Base-by-base conservation (phyloP, 2,113 vertebrate species). In the Ursus arctos region DNA sequence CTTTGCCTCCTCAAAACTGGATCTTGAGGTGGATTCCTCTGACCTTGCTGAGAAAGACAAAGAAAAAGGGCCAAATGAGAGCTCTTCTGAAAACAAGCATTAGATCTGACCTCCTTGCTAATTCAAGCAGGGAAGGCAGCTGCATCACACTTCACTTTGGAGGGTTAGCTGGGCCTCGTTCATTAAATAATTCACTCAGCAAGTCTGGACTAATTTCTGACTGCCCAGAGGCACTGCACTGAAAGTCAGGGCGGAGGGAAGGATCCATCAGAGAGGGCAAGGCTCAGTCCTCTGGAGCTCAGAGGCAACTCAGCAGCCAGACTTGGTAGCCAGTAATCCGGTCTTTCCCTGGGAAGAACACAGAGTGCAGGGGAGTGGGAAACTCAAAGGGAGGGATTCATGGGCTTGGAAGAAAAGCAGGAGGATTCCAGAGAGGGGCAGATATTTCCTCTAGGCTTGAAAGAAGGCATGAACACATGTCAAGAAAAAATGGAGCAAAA, bases 191-290 rank as follows among this genome's bases (percentile, higher is more conserved):
- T 67, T 59, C 49, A 51, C 26, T 51, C 49, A 55, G 18, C 2
- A 14, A 21, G 47, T 28, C 51, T 14, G 40, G 47, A 14, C 79
- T 3, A 1, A 21, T 21, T n/a, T 33, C 61, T 69, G 51, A 33
- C 31, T 7, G 5, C 79, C 47, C 40, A 0, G 4, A 6, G 81
- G 36, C 53, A 4, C 31, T 6, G 26, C 7, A 3, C 14, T 36
- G 7, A 67, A 22, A 1, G 26, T 26, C 19, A 0, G 67, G 47
- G 15, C 24, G 36, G n/a, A 6, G 16, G 47, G 43, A 24, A n/a
- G 33, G 15, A 8, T 6, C 21, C 21, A 6, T 7, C 65, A 2
- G 0, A 3, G 33, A 24, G 28, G 14, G 33, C 24, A 51, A 49
- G 51, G 7, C 47, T 28, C n/a, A 1, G 31, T 6, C 36, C 28